Evolutionary conservation across 1,140 invertebrate species (phyloP).

Genomic region (Zaprionus camerounensis): DNA sequence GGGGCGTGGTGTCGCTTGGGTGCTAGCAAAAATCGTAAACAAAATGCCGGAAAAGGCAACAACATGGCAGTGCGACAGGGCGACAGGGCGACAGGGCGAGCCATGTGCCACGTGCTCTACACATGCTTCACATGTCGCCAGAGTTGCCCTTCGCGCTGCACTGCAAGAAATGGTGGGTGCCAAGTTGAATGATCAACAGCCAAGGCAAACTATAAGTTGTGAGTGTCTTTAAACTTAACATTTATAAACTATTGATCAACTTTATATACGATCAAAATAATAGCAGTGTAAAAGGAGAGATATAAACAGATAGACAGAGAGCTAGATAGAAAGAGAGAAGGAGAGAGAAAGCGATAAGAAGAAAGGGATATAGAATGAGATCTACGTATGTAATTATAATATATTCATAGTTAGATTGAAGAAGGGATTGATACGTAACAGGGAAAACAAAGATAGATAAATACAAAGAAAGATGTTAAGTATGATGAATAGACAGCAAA

Average conservation of each 20-base stretch:
- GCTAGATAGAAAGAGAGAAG: no score
- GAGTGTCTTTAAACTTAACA: background rate
- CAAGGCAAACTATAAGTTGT: background rate
- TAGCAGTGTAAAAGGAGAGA: background rate
- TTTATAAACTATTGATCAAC: no score
- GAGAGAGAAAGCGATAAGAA: no score
- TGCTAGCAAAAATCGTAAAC: slow-evolving; percentile 68
- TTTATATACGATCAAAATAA: no score
- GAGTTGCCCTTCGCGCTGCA: background rate
- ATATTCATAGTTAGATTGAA: no score
- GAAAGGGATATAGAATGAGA: no score
- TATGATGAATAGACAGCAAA: no score
- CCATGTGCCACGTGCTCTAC: slow-evolving; percentile 23
- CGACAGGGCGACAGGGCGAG: slow-evolving; percentile 63
- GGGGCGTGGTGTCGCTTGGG: background rate
- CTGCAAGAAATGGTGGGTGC: background rate
- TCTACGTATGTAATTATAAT: no score
- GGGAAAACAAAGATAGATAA: no score
- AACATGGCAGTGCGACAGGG: slow-evolving; percentile 69
- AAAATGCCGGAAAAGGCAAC: slow-evolving; percentile 81
- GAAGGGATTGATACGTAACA: no score
- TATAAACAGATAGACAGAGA: no score
- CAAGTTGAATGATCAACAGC: background rate
- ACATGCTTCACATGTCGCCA: slow-evolving; percentile 18
- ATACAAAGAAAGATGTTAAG: no score